phyloP scores from a whole-genome alignment of 1,140 invertebrate genomes.

The Teleogryllus occipitalis region DNA sequence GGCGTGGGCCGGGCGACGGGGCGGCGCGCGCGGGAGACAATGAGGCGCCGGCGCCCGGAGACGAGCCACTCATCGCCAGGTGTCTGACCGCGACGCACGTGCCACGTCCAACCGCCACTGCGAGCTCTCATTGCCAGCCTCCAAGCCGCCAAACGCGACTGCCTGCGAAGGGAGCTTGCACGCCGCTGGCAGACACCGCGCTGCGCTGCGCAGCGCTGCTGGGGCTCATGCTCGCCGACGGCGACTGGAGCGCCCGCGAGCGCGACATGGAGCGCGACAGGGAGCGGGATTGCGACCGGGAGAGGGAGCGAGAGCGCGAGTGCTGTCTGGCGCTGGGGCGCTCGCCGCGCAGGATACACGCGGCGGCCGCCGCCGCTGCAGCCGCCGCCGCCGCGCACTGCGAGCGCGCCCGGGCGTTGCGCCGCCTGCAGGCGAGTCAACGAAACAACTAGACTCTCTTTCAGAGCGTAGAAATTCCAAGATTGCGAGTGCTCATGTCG shows the following conservation, averaged over 20 bases:
- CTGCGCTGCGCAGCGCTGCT: no score
- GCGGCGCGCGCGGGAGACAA: background rate
- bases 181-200: no score
- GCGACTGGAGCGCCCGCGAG: background rate
- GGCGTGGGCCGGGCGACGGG: background rate
- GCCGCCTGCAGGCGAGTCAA: background rate
- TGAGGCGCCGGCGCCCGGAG: background rate
- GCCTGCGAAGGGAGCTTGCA: no score
- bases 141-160: no score
- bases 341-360: background rate
- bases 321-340: background rate
- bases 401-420: background rate
- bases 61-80: background rate
- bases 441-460: no score
- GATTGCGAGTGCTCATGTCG: no score
- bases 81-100: background rate
- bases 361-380: no score
- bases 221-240: background rate
- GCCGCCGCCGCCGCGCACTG: background rate
- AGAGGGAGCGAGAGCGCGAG: background rate
- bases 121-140: no score
- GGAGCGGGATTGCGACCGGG: no score
- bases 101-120: background rate
- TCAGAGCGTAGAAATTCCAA: no score
- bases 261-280: background rate